A percentile compares a stretch with the other conserved stretches of the same genome.
These are phyloP conservation scores for Nycticebus coucang DNA, from an alignment of 2,113 vertebrate genomes.

Conservation along the genomic window DNA sequence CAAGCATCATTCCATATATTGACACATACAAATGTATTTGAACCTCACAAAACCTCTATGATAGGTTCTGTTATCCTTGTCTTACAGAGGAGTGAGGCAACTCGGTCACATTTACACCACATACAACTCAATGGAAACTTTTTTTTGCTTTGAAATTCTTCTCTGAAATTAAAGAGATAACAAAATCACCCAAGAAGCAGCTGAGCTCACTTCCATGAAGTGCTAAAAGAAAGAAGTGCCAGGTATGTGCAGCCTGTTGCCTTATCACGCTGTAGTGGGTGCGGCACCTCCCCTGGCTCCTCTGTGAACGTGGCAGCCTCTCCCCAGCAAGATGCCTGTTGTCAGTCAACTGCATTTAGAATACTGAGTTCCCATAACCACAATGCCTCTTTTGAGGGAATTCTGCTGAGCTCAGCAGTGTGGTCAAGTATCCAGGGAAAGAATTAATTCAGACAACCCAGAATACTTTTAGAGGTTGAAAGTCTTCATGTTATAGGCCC, in stretches of 20 bases:
- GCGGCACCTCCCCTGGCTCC: constrained; percentile 59
- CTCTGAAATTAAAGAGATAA: constrained; percentile 72
- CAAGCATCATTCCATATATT: not conserved
- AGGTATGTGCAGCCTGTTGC: constrained; percentile 73
- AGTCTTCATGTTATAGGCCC: not conserved
- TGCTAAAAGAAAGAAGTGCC: constrained; percentile 79
- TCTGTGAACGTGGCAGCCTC: constrained; percentile 34
- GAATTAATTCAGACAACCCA: not conserved
- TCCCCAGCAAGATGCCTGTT: constrained; percentile 58
- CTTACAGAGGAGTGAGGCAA: not conserved
- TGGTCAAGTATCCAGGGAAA: not conserved
- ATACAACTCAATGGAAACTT: constrained; percentile 48
- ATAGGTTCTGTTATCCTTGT: not conserved
- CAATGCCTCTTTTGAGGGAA: constrained; percentile 28
- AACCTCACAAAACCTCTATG: not conserved
- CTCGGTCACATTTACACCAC: not conserved
- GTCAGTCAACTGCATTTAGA: constrained; percentile 45
- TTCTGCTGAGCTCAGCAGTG: not conserved
- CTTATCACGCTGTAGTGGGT: constrained; percentile 71
- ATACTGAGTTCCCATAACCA: not conserved
- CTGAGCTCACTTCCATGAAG: constrained; percentile 55
- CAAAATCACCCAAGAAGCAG: constrained; percentile 39
- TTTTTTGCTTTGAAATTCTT: constrained; percentile 64
- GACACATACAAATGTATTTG: fast-evolving
- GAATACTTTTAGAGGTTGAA: not conserved